phyloP scores from a whole-genome alignment of 2,888 invertebrate genomes.

The Nephrotoma appendiculata region DNA sequence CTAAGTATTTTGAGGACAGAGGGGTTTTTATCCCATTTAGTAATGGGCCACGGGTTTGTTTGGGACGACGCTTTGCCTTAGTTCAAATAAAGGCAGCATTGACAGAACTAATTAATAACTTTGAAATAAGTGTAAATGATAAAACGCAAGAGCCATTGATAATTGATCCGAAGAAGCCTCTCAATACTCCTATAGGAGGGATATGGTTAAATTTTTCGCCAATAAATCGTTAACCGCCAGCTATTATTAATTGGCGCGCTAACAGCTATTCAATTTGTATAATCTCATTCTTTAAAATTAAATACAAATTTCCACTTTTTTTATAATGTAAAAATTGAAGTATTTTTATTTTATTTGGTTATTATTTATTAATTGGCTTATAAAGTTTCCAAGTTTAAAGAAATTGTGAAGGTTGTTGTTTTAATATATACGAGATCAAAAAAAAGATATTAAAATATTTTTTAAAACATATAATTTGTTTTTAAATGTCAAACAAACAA shows the following conservation, averaged over 20 bases:
- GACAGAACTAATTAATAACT: not conserved
- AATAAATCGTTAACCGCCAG: not conserved
- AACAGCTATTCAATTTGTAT: not conserved
- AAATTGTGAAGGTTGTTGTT: no score
- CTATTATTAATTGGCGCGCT: not conserved
- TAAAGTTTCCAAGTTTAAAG: no score
- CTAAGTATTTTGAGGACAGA: conserved; percentile 17
- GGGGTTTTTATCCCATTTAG: conserved; percentile 29
- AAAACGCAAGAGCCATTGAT: conserved; percentile 21
- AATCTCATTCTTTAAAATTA: not conserved
- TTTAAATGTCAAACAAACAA: no score
- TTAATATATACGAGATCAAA: no score
- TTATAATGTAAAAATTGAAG: not conserved
- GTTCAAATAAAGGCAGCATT: not conserved
- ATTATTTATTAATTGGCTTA: no score
- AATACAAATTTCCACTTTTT: not conserved
- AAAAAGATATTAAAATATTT: no score
- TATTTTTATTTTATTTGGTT: no score
- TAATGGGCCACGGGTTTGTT: conserved; percentile 29
- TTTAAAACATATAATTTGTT: no score
- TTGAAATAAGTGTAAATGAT: not conserved
- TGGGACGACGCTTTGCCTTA: conserved; percentile 19
- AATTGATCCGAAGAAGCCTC: conserved; percentile 15
- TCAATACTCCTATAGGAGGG: conserved; percentile 19
- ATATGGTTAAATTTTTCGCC: conserved; percentile 19